phyloP scores from a whole-genome alignment of 2,888 invertebrate species.

The Nemapogon koenigi region DNA sequence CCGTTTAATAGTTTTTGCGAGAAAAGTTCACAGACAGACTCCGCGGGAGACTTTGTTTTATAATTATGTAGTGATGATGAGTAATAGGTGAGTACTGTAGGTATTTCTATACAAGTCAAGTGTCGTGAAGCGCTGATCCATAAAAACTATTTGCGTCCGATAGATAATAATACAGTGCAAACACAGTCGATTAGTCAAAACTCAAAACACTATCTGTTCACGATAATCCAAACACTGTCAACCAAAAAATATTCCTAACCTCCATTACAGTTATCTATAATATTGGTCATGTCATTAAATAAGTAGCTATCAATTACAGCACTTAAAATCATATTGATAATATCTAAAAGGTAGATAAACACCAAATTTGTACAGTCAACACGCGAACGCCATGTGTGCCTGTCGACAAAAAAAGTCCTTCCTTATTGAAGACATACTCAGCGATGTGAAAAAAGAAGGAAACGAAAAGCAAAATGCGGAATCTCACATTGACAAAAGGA shows the following conservation, averaged over 20 bases:
- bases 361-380: background rate
- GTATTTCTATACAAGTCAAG: too few relatives aligned
- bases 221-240: background rate
- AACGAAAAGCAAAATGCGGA: background rate
- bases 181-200: too few relatives aligned
- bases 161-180: too few relatives aligned
- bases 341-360: constrained; percentile 33
- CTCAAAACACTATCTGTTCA: background rate
- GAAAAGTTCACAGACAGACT: too few relatives aligned
- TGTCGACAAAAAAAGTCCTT: constrained; percentile 51
- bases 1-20: too few relatives aligned
- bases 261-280: background rate
- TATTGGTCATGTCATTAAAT: constrained; percentile 30
- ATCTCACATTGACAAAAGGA: background rate
- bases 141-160: too few relatives aligned
- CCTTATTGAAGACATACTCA: constrained; percentile 48
- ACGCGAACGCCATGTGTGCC: constrained; percentile 44
- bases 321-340: constrained; percentile 27
- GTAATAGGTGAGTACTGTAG: too few relatives aligned
- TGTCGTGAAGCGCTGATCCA: too few relatives aligned
- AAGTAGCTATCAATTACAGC: constrained; percentile 52
- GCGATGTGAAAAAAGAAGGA: constrained; percentile 20
- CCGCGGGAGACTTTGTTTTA: too few relatives aligned
- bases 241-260: constrained; percentile 1
- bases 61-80: too few relatives aligned